Conservation (phyloP, 2,113 vertebrate genomes). For the Ascaphus truei region DNA sequence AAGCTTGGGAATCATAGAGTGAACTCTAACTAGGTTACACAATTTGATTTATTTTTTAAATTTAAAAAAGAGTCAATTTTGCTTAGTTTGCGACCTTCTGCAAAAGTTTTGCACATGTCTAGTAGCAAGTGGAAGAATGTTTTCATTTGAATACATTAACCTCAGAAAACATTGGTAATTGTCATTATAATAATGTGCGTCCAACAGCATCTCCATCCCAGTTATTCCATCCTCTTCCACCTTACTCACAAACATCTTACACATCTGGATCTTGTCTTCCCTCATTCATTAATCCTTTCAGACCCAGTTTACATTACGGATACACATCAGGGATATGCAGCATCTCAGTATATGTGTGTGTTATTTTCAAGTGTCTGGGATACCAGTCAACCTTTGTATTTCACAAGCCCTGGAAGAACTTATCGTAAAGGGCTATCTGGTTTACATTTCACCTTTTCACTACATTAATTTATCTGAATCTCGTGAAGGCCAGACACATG, state of each 20-base stretch:
- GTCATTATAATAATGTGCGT: conserved; percentile 10
- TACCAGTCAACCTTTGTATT: conserved; percentile 3
- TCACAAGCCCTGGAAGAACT: background rate
- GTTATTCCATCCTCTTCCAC: conserved; percentile 11
- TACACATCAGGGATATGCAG: conserved; percentile 1
- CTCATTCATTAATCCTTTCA: conserved; percentile 12
- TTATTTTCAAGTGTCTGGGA: conserved; percentile 18
- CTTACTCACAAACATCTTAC: background rate
- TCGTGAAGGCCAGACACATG: background rate
- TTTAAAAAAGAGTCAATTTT: no score
- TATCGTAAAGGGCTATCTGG: background rate
- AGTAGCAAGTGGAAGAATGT: background rate
- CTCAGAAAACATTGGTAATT: conserved; percentile 10
- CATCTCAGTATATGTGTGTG: background rate
- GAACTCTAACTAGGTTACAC: no score
- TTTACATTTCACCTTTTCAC: background rate
- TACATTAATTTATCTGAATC: background rate
- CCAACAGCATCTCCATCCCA: background rate
- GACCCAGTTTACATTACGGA: conserved; percentile 28
- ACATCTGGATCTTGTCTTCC: conserved; percentile 32
- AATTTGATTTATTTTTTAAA: no score
- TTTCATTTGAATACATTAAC: conserved; percentile 10
- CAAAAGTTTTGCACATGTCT: background rate
- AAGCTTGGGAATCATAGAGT: no score
- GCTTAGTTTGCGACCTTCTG: no score